Evolutionary conservation across 2,888 invertebrate genomes (phyloP).

Genomic region (Sinopyrophorus schimmeli): DNA sequence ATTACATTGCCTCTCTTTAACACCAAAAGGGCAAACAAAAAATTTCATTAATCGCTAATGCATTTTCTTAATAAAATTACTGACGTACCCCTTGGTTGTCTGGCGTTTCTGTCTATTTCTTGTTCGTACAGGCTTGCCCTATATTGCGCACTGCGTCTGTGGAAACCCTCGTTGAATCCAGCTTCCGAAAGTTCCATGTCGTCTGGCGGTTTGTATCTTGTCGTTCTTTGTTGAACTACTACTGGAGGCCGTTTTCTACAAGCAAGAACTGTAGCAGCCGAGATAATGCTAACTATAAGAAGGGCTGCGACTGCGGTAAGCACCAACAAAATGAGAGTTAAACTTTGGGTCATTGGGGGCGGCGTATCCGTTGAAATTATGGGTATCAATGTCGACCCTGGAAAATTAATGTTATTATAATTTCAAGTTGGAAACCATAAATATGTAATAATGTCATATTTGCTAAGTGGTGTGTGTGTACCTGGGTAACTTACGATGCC

Average conservation of each 20-base stretch:
- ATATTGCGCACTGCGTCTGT: conserved; percentile 52
- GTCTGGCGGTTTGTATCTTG: conserved; percentile 48
- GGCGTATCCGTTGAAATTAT: conserved; percentile 28
- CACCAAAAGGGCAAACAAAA: conserved; percentile 20
- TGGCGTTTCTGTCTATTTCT: conserved; percentile 45
- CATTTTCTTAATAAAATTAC: conserved; percentile 29
- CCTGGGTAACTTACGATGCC: too few species aligned
- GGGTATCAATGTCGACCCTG: conserved; percentile 21
- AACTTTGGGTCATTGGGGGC: conserved; percentile 40
- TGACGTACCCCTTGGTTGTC: conserved; percentile 30
- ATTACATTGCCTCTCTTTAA: conserved; percentile 22
- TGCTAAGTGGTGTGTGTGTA: too few species aligned
- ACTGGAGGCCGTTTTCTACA: conserved; percentile 46
- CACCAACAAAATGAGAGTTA: conserved; percentile 52
- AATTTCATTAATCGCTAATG: conserved; percentile 31
- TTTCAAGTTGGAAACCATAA: not conserved
- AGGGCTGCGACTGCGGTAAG: conserved; percentile 49
- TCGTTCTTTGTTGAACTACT: conserved; percentile 41
- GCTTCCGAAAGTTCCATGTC: conserved; percentile 53
- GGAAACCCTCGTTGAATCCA: conserved; percentile 54
- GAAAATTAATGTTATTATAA: conserved; percentile 8
- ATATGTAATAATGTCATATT: too few species aligned
- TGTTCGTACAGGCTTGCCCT: conserved; percentile 52
- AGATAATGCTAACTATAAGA: conserved; percentile 50
- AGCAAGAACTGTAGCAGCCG: conserved; percentile 49